Percentiles rank a stretch among this genome's conserved stretches.
Evolutionary conservation across 64 coral and sea anemone species (phyloP).

Genomic region (Platygyra sinensis): DNA sequence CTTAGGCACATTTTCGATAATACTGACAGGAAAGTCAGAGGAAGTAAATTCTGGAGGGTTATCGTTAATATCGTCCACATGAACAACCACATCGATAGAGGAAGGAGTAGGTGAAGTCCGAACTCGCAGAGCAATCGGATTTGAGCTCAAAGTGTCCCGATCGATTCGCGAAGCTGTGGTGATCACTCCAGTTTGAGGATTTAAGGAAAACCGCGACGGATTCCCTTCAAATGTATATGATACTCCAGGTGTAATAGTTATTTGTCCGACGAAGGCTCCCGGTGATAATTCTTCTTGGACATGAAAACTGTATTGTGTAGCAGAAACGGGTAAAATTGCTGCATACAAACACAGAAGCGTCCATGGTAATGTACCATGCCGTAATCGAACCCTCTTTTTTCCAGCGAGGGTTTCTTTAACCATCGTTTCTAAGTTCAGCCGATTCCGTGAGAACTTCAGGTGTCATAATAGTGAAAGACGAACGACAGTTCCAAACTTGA

Average conservation of each 20-base stretch:
- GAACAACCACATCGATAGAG: constrained; percentile 60
- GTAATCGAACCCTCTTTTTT: background rate
- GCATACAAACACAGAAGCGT: constrained; percentile 29
- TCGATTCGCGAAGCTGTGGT: constrained; percentile 70
- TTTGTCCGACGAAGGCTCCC: constrained; percentile 62
- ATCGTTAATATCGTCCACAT: constrained; percentile 89
- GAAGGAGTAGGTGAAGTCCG: constrained; percentile 36
- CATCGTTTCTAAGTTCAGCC: constrained; percentile 26
- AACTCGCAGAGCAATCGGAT: constrained; percentile 69
- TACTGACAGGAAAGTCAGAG: constrained; percentile 40
- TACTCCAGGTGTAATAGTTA: constrained; percentile 40
- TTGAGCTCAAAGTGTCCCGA: constrained; percentile 69
- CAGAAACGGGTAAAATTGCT: background rate
- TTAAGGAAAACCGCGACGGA: constrained; percentile 57
- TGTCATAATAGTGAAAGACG: constrained; percentile 15
- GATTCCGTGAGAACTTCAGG: background rate
- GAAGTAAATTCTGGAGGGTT: constrained; percentile 75
- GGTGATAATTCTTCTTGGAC: constrained; percentile 72
- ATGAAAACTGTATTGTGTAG: constrained; percentile 45
- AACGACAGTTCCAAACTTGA: background rate
- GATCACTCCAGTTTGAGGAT: constrained; percentile 53
- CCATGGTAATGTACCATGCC: constrained; percentile 11
- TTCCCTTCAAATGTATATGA: constrained; percentile 64
- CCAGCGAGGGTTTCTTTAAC: constrained; percentile 30
- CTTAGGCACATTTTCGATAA: constrained; percentile 52